Evolutionary conservation across 1,140 invertebrate species (phyloP).

Genomic region (Drosophila grimshawi): DNA sequence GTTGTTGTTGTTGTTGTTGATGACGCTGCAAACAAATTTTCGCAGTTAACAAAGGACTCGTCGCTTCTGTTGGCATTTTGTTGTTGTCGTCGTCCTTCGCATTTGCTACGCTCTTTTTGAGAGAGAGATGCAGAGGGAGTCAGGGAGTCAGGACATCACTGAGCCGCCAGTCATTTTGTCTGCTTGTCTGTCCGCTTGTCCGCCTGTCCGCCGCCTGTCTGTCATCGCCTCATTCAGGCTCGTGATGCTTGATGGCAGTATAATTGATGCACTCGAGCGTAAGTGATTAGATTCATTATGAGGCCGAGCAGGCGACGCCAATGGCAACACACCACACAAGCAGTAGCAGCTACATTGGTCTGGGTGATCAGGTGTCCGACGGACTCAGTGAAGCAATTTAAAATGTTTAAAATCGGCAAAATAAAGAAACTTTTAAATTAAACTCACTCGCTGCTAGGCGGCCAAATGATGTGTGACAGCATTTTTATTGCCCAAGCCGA

Average conservation of each 20-base stretch:
- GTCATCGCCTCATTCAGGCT: conserved; percentile 22
- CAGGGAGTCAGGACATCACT: conserved; percentile 21
- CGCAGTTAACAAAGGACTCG: conserved; percentile 63
- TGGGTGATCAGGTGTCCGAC: conserved; percentile 61
- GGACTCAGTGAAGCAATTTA: conserved; percentile 12
- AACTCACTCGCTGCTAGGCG: conserved; percentile 5
- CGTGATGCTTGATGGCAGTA: conserved; percentile 76
- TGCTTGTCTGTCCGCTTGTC: background rate
- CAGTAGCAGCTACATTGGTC: background rate
- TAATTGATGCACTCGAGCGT: conserved; percentile 85
- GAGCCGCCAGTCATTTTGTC: conserved; percentile 61
- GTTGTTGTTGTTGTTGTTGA: conserved; percentile 55
- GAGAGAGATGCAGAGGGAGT: background rate
- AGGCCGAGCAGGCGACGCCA: conserved; percentile 71
- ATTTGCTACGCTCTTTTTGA: conserved; percentile 62
- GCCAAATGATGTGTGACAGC: conserved; percentile 79
- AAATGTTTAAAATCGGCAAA: conserved; percentile 43
- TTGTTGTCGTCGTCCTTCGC: conserved; percentile 15
- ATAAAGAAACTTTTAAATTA: conserved; percentile 39
- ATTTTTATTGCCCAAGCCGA: conserved; percentile 68
- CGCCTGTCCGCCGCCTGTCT: conserved; percentile 31
- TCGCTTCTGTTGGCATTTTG: conserved; percentile 48
- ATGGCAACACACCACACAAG: conserved; percentile 15
- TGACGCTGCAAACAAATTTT: conserved; percentile 80
- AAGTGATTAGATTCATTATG: conserved; percentile 85